These are phyloP conservation scores for Copidosoma aretas DNA, from an alignment of 2,888 invertebrate species.

Conservation along the genomic window DNA sequence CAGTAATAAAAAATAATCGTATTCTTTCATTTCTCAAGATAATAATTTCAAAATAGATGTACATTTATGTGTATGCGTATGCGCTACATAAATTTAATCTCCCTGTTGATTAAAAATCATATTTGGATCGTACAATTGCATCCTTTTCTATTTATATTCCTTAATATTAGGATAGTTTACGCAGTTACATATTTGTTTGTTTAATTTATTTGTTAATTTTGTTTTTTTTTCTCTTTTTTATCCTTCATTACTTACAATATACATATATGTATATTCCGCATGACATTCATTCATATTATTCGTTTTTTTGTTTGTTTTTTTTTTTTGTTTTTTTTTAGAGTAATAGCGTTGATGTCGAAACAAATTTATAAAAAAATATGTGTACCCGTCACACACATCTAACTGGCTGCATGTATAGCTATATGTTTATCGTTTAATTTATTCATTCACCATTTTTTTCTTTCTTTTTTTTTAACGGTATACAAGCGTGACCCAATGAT, in stretches of 20 bases:
- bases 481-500: constrained; percentile 36
- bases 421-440: constrained; percentile 37
- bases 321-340: constrained; percentile 36
- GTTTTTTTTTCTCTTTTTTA: constrained; percentile 9
- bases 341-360: constrained; percentile 51
- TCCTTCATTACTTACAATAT: no score
- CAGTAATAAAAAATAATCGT: no score
- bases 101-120: constrained; percentile 21
- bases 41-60: no score
- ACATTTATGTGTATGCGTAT: no score
- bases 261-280: no score
- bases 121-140: constrained; percentile 27
- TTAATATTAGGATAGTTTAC: constrained; percentile 42
- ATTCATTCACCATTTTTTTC: constrained; percentile 28
- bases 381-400: constrained; percentile 43
- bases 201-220: constrained; percentile 38
- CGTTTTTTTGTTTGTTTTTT: constrained; percentile 1
- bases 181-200: constrained; percentile 39
- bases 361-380: constrained; percentile 57
- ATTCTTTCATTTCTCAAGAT: no score
- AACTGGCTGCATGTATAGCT: constrained; percentile 42
- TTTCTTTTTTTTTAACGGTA: constrained; percentile 23
- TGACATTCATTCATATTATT: no score
- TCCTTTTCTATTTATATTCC: constrained; percentile 42
- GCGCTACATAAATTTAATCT: constrained; percentile 33